Conservation (phyloP, 2,797 vertebrate species). For the Hapalemur alaotrensis region DNA sequence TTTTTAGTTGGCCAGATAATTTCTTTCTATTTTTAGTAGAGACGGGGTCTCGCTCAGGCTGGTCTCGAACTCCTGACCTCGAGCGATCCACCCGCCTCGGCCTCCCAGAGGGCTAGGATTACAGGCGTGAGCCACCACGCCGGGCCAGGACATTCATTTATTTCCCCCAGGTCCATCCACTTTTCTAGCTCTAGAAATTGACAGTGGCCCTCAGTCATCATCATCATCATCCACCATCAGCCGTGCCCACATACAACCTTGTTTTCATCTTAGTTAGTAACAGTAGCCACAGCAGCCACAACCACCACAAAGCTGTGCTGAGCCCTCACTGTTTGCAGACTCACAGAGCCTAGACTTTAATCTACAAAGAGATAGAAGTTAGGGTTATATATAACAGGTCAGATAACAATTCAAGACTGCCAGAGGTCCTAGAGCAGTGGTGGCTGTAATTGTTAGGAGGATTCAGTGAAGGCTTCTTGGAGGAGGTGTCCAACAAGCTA, state of each 20-base stretch:
- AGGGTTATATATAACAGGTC: background rate
- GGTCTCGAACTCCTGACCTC: no score
- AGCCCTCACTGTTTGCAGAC: background rate
- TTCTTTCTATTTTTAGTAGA: no score
- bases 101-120: no score
- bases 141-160: background rate
- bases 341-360: background rate
- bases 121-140: no score
- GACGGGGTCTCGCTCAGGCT: no score
- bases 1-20: no score
- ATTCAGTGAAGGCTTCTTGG: background rate
- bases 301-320: background rate
- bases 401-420: background rate
- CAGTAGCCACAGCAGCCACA: background rate
- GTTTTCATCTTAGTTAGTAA: background rate
- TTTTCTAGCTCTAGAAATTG: constrained; percentile 40
- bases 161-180: rapidly evolving
- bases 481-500: background rate
- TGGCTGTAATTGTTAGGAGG: background rate
- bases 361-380: background rate
- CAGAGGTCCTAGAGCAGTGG: background rate
- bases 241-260: background rate
- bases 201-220: background rate
- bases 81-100: no score
- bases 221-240: background rate